Base-by-base conservation (phyloP, 1,140 invertebrate species). In the Ladona fulva region DNA sequence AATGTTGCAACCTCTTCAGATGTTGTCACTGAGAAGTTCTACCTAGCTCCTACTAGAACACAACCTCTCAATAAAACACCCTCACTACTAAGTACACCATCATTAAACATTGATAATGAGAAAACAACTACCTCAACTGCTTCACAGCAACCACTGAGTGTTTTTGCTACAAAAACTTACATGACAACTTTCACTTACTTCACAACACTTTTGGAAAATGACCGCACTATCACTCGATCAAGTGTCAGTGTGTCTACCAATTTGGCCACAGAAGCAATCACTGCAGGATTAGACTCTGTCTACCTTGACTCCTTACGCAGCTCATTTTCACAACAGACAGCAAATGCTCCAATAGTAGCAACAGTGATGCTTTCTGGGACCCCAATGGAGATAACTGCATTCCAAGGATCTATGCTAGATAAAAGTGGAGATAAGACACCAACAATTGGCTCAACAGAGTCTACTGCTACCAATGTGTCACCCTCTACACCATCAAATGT, bases 141-240 rank as follows among this genome's bases (percentile, higher is more conserved):
- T 25, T 5, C 74, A 5, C 37, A 29, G 37, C 77, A 80, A 76
- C 79, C 80, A 25, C 77, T 84, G 14, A 52, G 93, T 81, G 91
- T 95, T 80, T 92, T 92, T 81, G 93, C 94, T 14, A 95, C 94
- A 24, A 95, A 95, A 86, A 94, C 94, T 11, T 94, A 93, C 83
- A 88, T 93, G 79, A 96, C 94, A 0, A 96, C 94, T 16, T 93
- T 92, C 80, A 96, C 94, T 8, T 95, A 94, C 82, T 91, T 93
- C 80, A 95, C 94, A 19, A 95, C 94, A 0, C 85, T 94, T 73
- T 86, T 94, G 22, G 90, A 93, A 83, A 88, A 88, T 82, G 84
- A 87, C 25, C 77, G 80, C 7, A 83, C 83, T 5, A 79, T 83
- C 19, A 82, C 83, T 24, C 79, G 81, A 12, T 85, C 85, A 8